Evolutionary conservation across 2,888 invertebrate species (phyloP), one percentile per base, ranked within the genome.

Genomic region (Pammene aurita): DNA sequence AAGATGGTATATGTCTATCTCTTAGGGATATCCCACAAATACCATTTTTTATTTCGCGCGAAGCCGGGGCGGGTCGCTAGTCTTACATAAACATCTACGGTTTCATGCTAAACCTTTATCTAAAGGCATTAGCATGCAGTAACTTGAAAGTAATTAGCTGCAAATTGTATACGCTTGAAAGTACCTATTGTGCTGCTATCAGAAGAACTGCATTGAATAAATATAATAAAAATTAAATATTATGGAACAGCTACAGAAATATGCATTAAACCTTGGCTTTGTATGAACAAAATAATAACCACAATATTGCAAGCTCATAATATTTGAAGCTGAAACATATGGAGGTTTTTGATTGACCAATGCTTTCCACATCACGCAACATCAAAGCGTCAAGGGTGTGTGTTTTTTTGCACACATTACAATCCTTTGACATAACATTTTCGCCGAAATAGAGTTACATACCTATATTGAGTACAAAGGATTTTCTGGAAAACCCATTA

Each of bases 351-450:
- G 58, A 58, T 57, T 42, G 26, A 26, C 44, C 44, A 44, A 16
- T 26, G 26, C 60, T 44, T 60, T 60, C 34, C 14, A 10, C 46
- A 48, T 61, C 35, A 16, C 0, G 60, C 7, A 48, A 61, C 35
- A 61, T 61, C 60, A 61, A 61, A 61, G 60, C 60, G 14, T 14
- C 6, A 34, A 34, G n/a, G 57, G 18, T 16, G 14, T 60, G 26
- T 35, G 48, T 35, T 48, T 61, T 61, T 57, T 61, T 48, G 48
- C 48, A 48, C 41, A 35, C 16, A 11, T 35, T 44, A 44, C 18
- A 34, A 34, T 26, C 26, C 44, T 60, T 60, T 44, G 60, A 44
- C 46, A 16, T 14, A 42, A 34, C 26, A 46, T 13, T 41, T 9
- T 55, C 11, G 2, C 55, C n/a, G 10, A 55, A 55, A 55, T 55